Conservation (phyloP, 2,888 invertebrate species). For the Sacculina carcini region DNA sequence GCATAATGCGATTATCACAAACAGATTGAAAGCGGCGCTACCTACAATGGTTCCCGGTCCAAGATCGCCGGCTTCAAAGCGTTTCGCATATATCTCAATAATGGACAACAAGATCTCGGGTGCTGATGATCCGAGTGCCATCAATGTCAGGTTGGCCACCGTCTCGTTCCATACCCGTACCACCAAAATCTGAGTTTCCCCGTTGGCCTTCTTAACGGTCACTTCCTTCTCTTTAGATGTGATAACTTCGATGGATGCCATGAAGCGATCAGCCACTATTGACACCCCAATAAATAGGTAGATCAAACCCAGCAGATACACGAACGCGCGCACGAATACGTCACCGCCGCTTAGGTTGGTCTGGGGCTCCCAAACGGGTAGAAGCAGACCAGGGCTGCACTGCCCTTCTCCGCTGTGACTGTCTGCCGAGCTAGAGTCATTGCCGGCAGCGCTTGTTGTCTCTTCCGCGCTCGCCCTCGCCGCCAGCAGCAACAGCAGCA, state of each 20-base stretch:
- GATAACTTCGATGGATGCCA: constrained; percentile 98
- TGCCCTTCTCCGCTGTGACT: constrained; percentile 11
- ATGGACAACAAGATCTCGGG: constrained; percentile 93
- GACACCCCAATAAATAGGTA: constrained; percentile 97
- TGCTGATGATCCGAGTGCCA: constrained; percentile 95
- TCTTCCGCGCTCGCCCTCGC: constrained; percentile 6
- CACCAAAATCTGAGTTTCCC: constrained; percentile 59
- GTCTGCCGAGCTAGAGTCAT: constrained; percentile 7
- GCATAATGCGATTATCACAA: constrained; percentile 91
- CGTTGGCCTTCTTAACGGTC: constrained; percentile 51
- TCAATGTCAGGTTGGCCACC: constrained; percentile 88
- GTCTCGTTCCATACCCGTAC: constrained; percentile 99
- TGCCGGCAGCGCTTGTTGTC: constrained; percentile 7
- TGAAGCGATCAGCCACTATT: constrained; percentile 93
- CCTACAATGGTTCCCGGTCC: constrained; percentile 98
- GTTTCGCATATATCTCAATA: constrained; percentile 87
- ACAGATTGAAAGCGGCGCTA: constrained; percentile 91
- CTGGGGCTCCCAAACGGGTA: constrained; percentile 70
- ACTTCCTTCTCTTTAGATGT: constrained; percentile 92
- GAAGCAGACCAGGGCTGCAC: constrained; percentile 58
- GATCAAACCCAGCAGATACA: constrained; percentile 64
- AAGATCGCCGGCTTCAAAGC: constrained; percentile 82
- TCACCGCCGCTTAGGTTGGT: constrained; percentile 46
- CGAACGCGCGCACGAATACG: constrained; percentile 53
- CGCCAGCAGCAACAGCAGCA: constrained; percentile 8